Conservation (phyloP, 2,888 invertebrate species). For the Meliscaeva auricollis region DNA sequence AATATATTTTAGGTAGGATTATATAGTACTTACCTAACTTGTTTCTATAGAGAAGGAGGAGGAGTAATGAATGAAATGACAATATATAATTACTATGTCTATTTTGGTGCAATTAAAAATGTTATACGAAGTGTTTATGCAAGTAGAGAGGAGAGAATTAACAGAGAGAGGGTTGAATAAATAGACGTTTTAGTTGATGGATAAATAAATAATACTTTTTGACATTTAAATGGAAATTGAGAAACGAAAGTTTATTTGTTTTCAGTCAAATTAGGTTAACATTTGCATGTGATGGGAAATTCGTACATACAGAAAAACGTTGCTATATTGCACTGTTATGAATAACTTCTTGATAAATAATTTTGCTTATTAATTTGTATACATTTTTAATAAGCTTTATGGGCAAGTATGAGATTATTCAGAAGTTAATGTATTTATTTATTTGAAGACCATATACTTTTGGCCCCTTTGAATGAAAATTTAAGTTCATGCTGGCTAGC, state of each 20-base stretch:
- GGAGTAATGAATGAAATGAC: background rate
- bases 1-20: background rate
- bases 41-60: background rate
- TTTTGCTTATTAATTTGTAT: no score
- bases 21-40: background rate
- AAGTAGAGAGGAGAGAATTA: background rate
- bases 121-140: conserved; percentile 11
- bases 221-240: background rate
- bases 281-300: background rate
- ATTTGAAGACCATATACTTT: no score
- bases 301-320: no score
- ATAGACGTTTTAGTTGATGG: conserved; percentile 3
- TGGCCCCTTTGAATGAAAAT: no score
- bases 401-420: no score
- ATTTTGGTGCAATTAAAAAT: conserved; percentile 27
- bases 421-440: no score
- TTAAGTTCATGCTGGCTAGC: no score
- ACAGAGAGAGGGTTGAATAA: background rate
- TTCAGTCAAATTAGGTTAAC: background rate
- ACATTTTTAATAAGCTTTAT: no score
- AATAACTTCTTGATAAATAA: no score
- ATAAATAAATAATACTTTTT: background rate
- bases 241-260: background rate
- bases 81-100: conserved; percentile 14
- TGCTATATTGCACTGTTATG: no score